A percentile compares a stretch with the other conserved stretches of the same genome.
Evolutionary conservation across 1,140 invertebrate genomes (phyloP).

Genomic region (Drosophila serrata): DNA sequence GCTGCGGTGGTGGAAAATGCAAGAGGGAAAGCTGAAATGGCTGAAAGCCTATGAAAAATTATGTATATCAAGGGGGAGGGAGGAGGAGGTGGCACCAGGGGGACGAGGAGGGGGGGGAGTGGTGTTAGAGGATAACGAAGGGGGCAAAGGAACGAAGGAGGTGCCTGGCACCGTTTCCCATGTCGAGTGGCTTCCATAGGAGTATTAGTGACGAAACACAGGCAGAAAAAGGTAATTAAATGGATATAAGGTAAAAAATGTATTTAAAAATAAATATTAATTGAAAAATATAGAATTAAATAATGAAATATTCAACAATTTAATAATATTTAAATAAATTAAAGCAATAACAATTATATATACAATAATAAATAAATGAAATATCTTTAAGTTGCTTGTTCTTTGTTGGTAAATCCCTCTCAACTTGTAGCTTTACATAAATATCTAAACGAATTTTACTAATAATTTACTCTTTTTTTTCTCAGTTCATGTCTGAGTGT

Average conservation of each 20-base stretch:
- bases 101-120: neutral
- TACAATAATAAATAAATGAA: neutral
- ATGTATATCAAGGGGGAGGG: constrained; percentile 35
- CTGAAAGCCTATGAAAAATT: constrained; percentile 75
- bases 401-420: neutral
- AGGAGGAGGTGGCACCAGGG: neutral
- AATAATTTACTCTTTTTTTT: neutral
- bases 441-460: too few relatives aligned
- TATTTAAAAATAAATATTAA: neutral
- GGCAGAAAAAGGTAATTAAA: neutral
- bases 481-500: constrained; percentile 23
- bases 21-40: constrained; percentile 18
- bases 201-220: constrained; percentile 12
- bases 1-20: constrained; percentile 26
- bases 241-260: neutral
- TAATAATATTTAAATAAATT: neutral
- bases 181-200: constrained; percentile 34
- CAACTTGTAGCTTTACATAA: neutral
- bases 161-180: constrained; percentile 63
- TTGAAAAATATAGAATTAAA: neutral
- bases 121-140: neutral
- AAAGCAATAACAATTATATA: neutral
- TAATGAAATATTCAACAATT: too few relatives aligned
- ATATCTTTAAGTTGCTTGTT: neutral
- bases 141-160: neutral